Conservation (phyloP, 2,888 invertebrate genomes). For the Tachystola acroxantha region DNA sequence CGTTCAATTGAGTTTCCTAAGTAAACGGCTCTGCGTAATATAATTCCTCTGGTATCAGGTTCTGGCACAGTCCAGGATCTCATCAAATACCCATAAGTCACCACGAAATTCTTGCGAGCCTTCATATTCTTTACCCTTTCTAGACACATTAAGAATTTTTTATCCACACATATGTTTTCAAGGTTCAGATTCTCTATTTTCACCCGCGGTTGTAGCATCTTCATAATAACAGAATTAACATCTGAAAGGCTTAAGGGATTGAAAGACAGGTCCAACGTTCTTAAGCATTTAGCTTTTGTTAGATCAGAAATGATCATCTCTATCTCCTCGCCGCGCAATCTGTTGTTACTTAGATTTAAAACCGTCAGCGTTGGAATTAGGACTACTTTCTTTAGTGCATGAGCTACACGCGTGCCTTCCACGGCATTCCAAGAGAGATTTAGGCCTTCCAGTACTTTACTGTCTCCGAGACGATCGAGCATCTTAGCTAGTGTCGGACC, state of each 20-base stretch:
- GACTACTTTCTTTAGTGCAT: slow-evolving; percentile 24
- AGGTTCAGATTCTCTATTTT: slow-evolving; percentile 32
- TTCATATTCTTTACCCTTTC: slow-evolving; percentile 28
- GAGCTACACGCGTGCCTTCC: slow-evolving; percentile 27
- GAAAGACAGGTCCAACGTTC: slow-evolving; percentile 34
- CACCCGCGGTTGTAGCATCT: slow-evolving; percentile 26
- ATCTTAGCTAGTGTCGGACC: slow-evolving; percentile 23
- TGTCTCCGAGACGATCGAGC: slow-evolving; percentile 25
- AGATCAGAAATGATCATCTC: slow-evolving; percentile 21
- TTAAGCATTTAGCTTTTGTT: slow-evolving; percentile 26
- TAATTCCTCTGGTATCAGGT: slow-evolving; percentile 28
- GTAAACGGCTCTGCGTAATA: slow-evolving; percentile 32
- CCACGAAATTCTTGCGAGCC: slow-evolving; percentile 25
- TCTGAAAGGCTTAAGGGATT: slow-evolving; percentile 34
- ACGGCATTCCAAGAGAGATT: slow-evolving; percentile 36
- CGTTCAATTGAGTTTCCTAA: slow-evolving; percentile 20
- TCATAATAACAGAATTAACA: slow-evolving; percentile 24
- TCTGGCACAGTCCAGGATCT: slow-evolving; percentile 26
- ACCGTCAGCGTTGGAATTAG: slow-evolving; percentile 22
- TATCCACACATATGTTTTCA: slow-evolving; percentile 30
- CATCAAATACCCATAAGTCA: slow-evolving; percentile 27
- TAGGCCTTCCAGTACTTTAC: slow-evolving; percentile 25
- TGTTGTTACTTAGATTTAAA: slow-evolving; percentile 36
- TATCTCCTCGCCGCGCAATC: slow-evolving; percentile 27
- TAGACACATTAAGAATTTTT: slow-evolving; percentile 24